phyloP scores from a whole-genome alignment of 2,113 vertebrate genomes.

The Micronycteris hirsuta region DNA sequence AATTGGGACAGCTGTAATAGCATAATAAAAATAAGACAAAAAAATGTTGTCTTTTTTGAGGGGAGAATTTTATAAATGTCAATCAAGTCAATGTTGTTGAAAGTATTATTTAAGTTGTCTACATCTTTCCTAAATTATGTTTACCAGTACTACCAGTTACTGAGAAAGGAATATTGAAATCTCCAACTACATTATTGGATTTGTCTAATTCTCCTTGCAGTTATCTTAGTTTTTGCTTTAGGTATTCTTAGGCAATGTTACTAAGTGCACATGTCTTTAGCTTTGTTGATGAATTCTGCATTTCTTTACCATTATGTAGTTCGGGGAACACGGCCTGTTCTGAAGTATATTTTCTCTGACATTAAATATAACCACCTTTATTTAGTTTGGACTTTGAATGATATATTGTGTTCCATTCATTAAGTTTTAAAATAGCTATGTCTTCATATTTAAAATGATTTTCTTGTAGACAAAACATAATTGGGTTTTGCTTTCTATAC shows the following conservation, averaged over 20 bases:
- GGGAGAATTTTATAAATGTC: not conserved
- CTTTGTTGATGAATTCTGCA: not conserved
- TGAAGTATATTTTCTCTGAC: not conserved
- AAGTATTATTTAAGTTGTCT: not conserved
- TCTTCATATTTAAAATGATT: not conserved
- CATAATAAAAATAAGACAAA: too few relatives aligned
- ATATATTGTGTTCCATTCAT: not conserved
- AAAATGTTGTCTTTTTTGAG: not conserved
- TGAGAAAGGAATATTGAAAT: not conserved
- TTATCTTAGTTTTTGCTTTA: not conserved
- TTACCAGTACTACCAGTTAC: not conserved
- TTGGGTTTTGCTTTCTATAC: not conserved
- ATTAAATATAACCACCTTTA: not conserved
- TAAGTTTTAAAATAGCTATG: not conserved
- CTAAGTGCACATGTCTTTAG: not conserved
- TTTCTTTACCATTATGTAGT: not conserved
- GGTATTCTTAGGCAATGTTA: not conserved
- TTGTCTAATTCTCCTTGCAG: not conserved
- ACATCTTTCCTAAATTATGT: not conserved
- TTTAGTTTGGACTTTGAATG: not conserved
- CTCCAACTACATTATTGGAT: not conserved
- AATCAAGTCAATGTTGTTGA: not conserved
- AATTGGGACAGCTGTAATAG: too few relatives aligned
- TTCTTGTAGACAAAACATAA: not conserved
- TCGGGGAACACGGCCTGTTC: not conserved